phyloP scores from a whole-genome alignment of 2,888 invertebrate genomes.

The Nipponacmea schrenckii region DNA sequence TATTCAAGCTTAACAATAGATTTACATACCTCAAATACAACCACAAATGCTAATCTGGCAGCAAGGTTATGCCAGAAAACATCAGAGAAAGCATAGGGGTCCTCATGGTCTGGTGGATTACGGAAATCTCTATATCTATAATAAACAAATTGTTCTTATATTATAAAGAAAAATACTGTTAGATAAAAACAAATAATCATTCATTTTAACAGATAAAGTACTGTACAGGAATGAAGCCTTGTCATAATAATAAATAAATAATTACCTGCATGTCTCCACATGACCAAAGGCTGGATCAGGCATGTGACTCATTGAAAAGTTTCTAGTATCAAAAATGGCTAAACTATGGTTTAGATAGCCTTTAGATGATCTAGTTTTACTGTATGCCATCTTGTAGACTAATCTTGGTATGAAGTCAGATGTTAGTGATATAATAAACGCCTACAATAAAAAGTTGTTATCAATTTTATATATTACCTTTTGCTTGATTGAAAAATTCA shows the following conservation, averaged over 20 bases:
- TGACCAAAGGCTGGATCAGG: constrained; percentile 29
- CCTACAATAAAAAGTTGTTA: constrained; percentile 73
- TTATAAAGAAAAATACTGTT: too few relatives aligned
- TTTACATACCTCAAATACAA: constrained; percentile 84
- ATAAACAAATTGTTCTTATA: not conserved
- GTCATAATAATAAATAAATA: not conserved
- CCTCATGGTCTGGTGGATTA: constrained; percentile 72
- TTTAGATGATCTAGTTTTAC: constrained; percentile 75
- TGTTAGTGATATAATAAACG: constrained; percentile 97
- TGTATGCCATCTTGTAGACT: constrained; percentile 89
- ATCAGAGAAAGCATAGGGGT: constrained; percentile 74
- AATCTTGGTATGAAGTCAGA: constrained; percentile 96
- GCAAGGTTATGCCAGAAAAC: constrained; percentile 94
- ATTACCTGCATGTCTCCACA: constrained; percentile 52
- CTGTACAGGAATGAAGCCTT: too few relatives aligned
- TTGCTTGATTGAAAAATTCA: too few relatives aligned
- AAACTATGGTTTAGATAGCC: constrained; percentile 84
- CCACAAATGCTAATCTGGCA: constrained; percentile 88
- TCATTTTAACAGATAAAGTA: too few relatives aligned
- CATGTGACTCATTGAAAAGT: constrained; percentile 50
- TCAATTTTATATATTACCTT: too few relatives aligned
- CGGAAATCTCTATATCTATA: constrained; percentile 89
- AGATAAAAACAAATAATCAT: too few relatives aligned
- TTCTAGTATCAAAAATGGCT: constrained; percentile 67
- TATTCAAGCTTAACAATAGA: too few relatives aligned